These are phyloP conservation scores for Apodemia zela DNA, from an alignment of 2,888 invertebrate genomes.

Conservation along the genomic window DNA sequence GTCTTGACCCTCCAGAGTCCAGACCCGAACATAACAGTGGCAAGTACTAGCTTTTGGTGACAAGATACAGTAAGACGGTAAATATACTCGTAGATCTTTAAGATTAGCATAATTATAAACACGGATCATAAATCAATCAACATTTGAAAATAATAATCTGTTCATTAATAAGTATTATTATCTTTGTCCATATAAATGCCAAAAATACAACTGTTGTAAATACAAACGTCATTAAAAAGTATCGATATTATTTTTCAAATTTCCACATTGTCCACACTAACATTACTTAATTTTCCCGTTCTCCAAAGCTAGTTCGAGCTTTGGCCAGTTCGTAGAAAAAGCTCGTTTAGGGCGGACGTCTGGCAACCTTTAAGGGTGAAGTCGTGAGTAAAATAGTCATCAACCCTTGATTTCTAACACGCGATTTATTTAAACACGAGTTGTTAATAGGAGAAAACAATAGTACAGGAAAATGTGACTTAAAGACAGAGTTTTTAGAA, in stretches of 20 bases:
- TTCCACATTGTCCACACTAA: conserved; percentile 40
- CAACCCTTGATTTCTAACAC: conserved; percentile 30
- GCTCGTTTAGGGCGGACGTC: conserved; percentile 37
- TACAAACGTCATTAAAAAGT: conserved; percentile 15
- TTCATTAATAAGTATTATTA: too few relatives aligned
- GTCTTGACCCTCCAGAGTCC: too few relatives aligned
- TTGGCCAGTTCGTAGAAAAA: conserved; percentile 50
- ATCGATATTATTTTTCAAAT: conserved; percentile 37
- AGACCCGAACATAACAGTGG: too few relatives aligned
- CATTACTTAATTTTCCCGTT: conserved; percentile 56
- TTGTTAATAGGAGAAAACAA: conserved; percentile 24
- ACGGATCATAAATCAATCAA: too few relatives aligned
- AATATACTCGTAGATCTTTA: too few relatives aligned
- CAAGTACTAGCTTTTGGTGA: background rate
- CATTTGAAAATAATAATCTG: too few relatives aligned
- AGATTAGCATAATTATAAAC: too few relatives aligned
- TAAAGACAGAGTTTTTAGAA: conserved; percentile 26
- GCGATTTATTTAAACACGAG: conserved; percentile 29
- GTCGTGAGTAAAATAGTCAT: conserved; percentile 32
- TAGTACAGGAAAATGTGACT: conserved; percentile 42
- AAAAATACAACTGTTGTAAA: too few relatives aligned
- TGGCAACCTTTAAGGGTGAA: conserved; percentile 15
- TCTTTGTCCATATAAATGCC: too few relatives aligned
- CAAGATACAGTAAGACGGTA: too few relatives aligned
- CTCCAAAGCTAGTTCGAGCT: conserved; percentile 34